Conservation (phyloP, 2,797 vertebrate genomes). For the Chelonia mydas region DNA sequence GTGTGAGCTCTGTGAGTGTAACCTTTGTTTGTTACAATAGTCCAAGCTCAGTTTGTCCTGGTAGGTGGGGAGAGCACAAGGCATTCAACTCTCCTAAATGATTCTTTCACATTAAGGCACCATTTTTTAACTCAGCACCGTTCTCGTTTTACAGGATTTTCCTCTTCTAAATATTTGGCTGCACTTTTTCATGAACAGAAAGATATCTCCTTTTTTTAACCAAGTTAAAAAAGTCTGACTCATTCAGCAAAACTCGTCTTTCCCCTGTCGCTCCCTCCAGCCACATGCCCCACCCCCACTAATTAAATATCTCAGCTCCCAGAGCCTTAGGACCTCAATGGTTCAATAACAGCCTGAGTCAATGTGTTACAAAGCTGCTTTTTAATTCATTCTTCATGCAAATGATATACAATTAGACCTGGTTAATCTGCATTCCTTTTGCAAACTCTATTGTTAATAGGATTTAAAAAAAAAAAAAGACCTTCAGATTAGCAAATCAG, state of each 20-base stretch:
- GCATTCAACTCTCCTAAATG: constrained; percentile 6
- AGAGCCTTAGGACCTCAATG: constrained; percentile 71
- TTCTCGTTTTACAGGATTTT: constrained; percentile 53
- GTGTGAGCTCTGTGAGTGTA: background rate
- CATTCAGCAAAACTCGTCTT: constrained; percentile 71
- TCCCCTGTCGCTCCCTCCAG: constrained; percentile 60
- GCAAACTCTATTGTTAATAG: constrained; percentile 74
- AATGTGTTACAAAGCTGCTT: constrained; percentile 73
- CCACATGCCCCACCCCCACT: constrained; percentile 67
- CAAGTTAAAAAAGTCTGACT: constrained; percentile 45
- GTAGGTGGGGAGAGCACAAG: constrained; percentile 12
- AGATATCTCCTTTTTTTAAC: constrained; percentile 52
- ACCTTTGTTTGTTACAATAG: background rate
- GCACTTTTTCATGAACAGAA: constrained; percentile 67
- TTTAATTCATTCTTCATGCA: constrained; percentile 73
- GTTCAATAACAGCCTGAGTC: constrained; percentile 75
- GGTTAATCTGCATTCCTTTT: constrained; percentile 72
- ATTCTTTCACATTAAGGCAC: constrained; percentile 32
- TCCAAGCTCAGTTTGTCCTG: background rate
- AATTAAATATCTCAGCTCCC: constrained; percentile 73
- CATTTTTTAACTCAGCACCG: constrained; percentile 53
- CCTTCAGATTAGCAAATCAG: constrained; percentile 72
- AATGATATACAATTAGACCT: constrained; percentile 74
- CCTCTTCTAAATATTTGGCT: constrained; percentile 57
- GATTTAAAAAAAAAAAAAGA: constrained; percentile 65